These are phyloP conservation scores for Dasysyrphus albostriatus DNA, from an alignment of 2,888 invertebrate species.

Conservation along the genomic window DNA sequence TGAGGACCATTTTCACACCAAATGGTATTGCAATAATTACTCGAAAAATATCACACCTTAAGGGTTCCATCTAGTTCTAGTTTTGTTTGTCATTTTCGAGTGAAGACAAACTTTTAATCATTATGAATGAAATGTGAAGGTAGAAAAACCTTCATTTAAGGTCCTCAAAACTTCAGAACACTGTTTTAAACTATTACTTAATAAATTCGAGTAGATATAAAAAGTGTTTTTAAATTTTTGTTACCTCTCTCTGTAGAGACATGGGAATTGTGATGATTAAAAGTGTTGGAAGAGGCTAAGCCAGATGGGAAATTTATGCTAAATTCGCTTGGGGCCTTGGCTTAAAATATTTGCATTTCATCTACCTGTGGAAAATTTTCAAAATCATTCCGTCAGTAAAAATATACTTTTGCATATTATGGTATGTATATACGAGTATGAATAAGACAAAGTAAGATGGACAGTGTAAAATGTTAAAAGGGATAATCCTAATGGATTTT, in stretches of 20 bases:
- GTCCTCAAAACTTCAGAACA: neutral
- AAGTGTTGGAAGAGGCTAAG: slow-evolving; percentile 46
- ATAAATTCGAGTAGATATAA: neutral
- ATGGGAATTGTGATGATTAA: slow-evolving; percentile 46
- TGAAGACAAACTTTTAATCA: neutral
- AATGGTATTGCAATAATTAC: neutral
- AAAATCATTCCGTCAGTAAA: slow-evolving; percentile 35
- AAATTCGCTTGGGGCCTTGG: slow-evolving; percentile 28
- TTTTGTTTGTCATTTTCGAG: neutral
- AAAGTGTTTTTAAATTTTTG: slow-evolving; percentile 9
- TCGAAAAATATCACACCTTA: neutral
- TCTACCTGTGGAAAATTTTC: slow-evolving; percentile 37
- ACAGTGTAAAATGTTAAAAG: slow-evolving; percentile 24
- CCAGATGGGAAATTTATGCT: slow-evolving; percentile 47
- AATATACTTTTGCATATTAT: slow-evolving; percentile 25
- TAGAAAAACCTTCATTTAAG: neutral
- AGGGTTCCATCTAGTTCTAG: neutral
- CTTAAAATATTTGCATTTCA: slow-evolving; percentile 61
- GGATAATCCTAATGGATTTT: slow-evolving; percentile 54
- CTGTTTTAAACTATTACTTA: neutral
- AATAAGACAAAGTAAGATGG: neutral
- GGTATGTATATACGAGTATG: neutral
- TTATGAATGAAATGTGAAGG: neutral
- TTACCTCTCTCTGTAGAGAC: slow-evolving; percentile 36
- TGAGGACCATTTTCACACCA: no score